Evolutionary conservation across 2,113 vertebrate genomes (phyloP), one percentile per base, ranked within the genome.

Genomic region (Pterophyllum scalare): DNA sequence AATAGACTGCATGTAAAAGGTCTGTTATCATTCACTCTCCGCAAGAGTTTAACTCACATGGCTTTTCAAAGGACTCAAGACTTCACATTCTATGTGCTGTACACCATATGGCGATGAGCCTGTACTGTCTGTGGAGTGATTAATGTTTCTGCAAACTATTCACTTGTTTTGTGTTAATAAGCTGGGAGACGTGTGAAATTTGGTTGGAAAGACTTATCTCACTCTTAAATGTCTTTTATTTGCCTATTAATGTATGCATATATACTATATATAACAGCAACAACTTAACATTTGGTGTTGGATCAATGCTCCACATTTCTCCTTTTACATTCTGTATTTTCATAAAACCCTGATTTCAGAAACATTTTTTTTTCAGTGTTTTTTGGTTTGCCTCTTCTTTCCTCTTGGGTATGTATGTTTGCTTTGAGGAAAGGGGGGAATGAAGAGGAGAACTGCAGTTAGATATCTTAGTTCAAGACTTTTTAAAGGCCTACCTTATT

Each of bases 401-500:
- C 70, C 90, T 90, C 88, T 81, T n/a, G 64, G 88, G 90, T 89
- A 75, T 83, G 74, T 64, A 52, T 94, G 90, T 95, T 95, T 95
- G 93, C 92, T 93, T 87, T 91, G 77, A 89, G 83, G 86, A 86
- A 79, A 64, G 75, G 6, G 87, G 86, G 82, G 81, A 70, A 70
- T 84, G 85, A 80, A 86, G 86, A 72, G 54, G 82, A 81, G 78
- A 17, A 75, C 81, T 82, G 80, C 83, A 87, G 86, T 74, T 24
- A 80, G 83, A 83, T 78, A 85, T 89, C 86, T 82, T 86, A 91
- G 87, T 88, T 78, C 80, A 65, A 75, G 81, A 83, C 40, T 40
- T 88, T 89, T 93, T 87, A 94, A 94, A 94, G 92, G 61, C 81
- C 81, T 64, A 87, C 87, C 90, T 94, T 94, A 89, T 95, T 91